phyloP scores from a whole-genome alignment of 2,113 vertebrate genomes.

The Heloderma charlesbogerti region DNA sequence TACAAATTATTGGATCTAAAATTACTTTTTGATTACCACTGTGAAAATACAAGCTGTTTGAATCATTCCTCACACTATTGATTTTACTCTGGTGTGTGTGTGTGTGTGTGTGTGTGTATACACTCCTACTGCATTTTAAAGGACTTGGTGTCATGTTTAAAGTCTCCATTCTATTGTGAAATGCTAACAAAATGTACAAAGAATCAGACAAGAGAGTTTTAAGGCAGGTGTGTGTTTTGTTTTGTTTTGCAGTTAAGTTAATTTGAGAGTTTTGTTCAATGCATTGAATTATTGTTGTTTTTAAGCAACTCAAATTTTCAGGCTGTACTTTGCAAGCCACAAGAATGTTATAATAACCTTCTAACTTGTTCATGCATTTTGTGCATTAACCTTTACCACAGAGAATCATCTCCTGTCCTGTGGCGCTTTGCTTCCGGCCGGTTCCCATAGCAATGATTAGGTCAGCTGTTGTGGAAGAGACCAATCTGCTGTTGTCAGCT shows the following conservation, averaged over 20 bases:
- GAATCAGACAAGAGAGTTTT: slow-evolving; percentile 43
- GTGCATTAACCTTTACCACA: slow-evolving; percentile 39
- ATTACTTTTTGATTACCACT: slow-evolving; percentile 91
- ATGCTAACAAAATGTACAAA: slow-evolving; percentile 55
- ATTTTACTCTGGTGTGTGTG: slow-evolving; percentile 75
- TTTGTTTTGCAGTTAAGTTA: background rate
- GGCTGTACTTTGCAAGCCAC: background rate
- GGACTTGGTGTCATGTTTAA: slow-evolving; percentile 65
- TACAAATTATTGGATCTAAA: slow-evolving; percentile 90
- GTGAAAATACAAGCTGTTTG: slow-evolving; percentile 83
- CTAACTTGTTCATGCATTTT: slow-evolving; percentile 51
- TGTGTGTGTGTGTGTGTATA: slow-evolving; percentile 45
- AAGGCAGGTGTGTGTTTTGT: too few relatives aligned
- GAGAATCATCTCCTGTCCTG: slow-evolving; percentile 18
- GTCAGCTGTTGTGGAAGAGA: slow-evolving; percentile 46
- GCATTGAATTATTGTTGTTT: background rate
- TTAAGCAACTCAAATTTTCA: slow-evolving; percentile 38
- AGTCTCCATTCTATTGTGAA: slow-evolving; percentile 65
- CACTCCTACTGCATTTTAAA: slow-evolving; percentile 74
- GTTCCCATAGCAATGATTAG: slow-evolving; percentile 54
- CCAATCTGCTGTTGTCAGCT: slow-evolving; percentile 16
- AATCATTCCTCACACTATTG: slow-evolving; percentile 85
- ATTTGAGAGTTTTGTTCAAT: background rate
- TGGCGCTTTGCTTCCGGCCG: slow-evolving; percentile 46
- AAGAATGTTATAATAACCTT: slow-evolving; percentile 55